phyloP scores from a whole-genome alignment of 2,113 vertebrate genomes.

The Dasyornis broadbenti region DNA sequence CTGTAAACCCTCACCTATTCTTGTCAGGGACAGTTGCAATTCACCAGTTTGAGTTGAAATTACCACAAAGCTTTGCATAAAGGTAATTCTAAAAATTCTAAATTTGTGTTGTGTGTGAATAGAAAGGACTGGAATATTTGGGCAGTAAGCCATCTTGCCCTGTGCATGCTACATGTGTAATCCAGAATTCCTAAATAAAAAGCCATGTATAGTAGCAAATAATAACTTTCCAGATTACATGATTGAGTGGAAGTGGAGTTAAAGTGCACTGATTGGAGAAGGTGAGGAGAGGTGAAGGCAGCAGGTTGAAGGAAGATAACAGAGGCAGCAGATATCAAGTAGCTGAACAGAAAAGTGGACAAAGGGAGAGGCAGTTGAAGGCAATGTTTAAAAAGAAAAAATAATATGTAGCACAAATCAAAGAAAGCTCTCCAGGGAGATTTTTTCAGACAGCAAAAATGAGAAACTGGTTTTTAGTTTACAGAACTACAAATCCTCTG shows the following conservation, averaged over 20 bases:
- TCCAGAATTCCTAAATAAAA: neutral
- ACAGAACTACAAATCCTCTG: neutral
- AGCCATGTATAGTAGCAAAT: neutral
- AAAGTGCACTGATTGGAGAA: neutral
- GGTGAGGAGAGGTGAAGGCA: neutral
- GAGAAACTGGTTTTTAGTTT: neutral
- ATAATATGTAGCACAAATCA: neutral
- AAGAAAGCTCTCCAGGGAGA: neutral
- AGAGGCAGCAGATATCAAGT: neutral
- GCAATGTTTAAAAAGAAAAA: neutral
- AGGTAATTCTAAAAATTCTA: neutral
- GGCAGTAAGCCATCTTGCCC: neutral
- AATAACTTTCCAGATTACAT: neutral
- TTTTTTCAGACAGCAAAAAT: neutral
- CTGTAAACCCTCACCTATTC: neutral
- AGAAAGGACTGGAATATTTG: neutral
- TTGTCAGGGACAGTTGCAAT: neutral
- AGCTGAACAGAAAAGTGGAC: neutral
- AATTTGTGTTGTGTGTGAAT: neutral
- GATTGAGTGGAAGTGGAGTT: neutral
- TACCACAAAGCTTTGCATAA: neutral
- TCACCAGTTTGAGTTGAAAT: neutral
- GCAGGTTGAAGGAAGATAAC: neutral
- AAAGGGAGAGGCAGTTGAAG: neutral
- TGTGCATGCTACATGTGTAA: neutral